Evolutionary conservation across 2,797 vertebrate genomes (phyloP).

Genomic region (Crocodylus rhombifer): DNA sequence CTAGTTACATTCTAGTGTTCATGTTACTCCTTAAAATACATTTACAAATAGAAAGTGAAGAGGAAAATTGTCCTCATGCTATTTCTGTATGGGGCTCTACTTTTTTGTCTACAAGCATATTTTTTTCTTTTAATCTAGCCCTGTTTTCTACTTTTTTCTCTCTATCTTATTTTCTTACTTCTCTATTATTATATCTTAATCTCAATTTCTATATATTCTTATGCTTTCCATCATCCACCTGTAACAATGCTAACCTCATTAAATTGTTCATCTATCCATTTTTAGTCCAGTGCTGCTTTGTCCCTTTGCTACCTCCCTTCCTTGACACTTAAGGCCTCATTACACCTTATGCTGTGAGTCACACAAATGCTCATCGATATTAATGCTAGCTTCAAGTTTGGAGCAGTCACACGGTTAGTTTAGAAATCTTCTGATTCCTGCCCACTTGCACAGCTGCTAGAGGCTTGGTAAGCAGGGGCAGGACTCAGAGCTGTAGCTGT

Average conservation of each 20-base stretch:
- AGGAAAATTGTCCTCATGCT: neutral
- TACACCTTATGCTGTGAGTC: too few species aligned
- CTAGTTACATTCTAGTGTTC: neutral
- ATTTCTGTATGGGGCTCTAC: neutral
- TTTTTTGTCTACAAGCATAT: neutral
- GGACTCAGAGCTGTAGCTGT: too few species aligned
- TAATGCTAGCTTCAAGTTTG: too few species aligned
- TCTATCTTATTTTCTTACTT: neutral
- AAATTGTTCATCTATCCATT: neutral
- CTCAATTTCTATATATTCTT: too few species aligned
- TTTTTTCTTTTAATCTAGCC: neutral
- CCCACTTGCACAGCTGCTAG: too few species aligned
- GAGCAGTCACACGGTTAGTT: too few species aligned
- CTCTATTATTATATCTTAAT: neutral
- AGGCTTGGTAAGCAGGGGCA: too few species aligned
- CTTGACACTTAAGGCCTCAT: too few species aligned
- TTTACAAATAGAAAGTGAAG: neutral
- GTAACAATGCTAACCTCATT: rapidly evolving
- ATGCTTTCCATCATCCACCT: too few species aligned
- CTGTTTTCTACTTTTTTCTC: too few species aligned
- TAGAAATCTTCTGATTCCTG: too few species aligned
- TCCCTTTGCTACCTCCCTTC: neutral
- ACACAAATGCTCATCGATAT: too few species aligned
- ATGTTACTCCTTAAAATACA: neutral
- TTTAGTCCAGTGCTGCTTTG: neutral